Evolutionary conservation across 2,113 vertebrate genomes (phyloP).

Genomic region (Montifringilla adamsi): DNA sequence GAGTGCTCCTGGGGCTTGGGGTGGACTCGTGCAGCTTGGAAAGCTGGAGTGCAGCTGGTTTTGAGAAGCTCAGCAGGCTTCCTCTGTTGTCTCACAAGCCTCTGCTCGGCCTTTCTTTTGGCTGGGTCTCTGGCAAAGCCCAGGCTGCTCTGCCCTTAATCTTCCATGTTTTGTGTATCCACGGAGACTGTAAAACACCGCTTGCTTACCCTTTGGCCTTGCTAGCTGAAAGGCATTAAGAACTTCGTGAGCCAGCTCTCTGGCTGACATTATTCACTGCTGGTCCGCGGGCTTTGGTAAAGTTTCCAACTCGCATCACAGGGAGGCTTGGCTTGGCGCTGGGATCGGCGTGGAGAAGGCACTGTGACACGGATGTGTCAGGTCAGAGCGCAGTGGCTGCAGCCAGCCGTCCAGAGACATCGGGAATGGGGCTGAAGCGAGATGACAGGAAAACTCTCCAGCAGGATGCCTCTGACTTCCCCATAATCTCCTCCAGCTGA

Average conservation of each 20-base stretch:
- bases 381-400: background rate
- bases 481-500: background rate
- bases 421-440: background rate
- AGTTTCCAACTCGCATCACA: background rate
- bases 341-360: fast-evolving
- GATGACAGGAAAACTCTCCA: background rate
- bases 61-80: background rate
- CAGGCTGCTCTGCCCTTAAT: background rate
- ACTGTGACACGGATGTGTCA: background rate
- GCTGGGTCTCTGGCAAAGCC: background rate
- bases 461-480: background rate
- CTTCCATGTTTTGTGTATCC: background rate
- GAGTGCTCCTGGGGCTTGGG: background rate
- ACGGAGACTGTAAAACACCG: background rate
- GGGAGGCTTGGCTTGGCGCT: background rate
- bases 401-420: background rate
- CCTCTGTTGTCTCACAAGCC: fast-evolving
- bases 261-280: background rate
- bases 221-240: background rate
- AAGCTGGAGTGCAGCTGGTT: background rate
- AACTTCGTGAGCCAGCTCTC: background rate
- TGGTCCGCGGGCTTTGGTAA: background rate
- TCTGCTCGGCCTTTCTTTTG: background rate
- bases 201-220: background rate
- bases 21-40: background rate